Base-by-base conservation (phyloP, 2,888 invertebrate species). In the Agonopterix alstromeriana region DNA sequence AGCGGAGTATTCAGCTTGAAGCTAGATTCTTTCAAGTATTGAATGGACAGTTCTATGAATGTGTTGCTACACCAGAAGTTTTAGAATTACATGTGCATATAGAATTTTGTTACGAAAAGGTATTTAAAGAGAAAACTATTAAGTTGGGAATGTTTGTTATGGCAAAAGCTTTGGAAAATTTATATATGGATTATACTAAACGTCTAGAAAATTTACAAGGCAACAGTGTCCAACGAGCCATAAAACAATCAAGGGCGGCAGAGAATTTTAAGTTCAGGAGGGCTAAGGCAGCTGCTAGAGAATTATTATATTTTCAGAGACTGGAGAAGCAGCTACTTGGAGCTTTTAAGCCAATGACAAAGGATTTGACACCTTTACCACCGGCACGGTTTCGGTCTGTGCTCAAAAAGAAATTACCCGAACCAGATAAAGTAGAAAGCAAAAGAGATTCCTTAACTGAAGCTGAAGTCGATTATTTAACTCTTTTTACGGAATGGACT, bases 31-130 rank as follows among this genome's bases (percentile, higher is more conserved):
- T 82, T 52, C 81, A 85, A 58, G 77, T 93, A 48, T 73, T 93
- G 10, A 74, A 90, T 51, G 89, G 90, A 0, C 71, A 89, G 43
- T 92, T 93, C 66, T 90, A 90, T 49, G 78, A 90, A 10, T 73
- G 90, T 36, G 83, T 92, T 0, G 90, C 90, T 47, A 84, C 90
- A 9, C 80, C 85, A 36, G 89, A 90, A 8, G 89, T 91, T 36
- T 73, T 93, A 14, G 90, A 90, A 64, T 70, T 93, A 38, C 76
- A 84, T 52, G 79, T 91, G 7, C 91, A 91, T 64, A 84, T 93
- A 48, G 91, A 93, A 65, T 93, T 92, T 65, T 90, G 92, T 35
- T 93, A 90, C 65, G 92, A 92, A 69, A 88, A 85, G 43, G 78
- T 92, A 42, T 81, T 91, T 27, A 86, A 79, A 1, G 88, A 91